phyloP scores from a whole-genome alignment of 2,888 invertebrate species.

The Pimpla rufipes region DNA sequence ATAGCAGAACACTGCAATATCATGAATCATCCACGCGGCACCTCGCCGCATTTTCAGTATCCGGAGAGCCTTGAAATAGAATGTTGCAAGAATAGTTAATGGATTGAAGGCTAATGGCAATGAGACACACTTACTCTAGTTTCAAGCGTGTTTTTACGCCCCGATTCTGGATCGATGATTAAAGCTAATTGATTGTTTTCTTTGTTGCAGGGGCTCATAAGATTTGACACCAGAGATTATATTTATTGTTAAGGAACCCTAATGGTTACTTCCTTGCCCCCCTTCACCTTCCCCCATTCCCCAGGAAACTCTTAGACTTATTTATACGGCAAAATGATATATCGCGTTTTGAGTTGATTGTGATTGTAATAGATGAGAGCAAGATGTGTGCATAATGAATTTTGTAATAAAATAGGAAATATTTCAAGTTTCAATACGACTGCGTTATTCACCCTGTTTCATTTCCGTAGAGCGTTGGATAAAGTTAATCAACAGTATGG shows the following conservation, averaged over 20 bases:
- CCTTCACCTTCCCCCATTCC: slow-evolving; percentile 31
- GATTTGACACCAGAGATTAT: slow-evolving; percentile 62
- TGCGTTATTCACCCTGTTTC: slow-evolving; percentile 28
- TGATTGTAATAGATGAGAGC: slow-evolving; percentile 72
- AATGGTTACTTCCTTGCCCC: slow-evolving; percentile 72
- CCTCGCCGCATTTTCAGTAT: not conserved
- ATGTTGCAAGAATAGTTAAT: not conserved
- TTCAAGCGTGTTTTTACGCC: too few relatives aligned
- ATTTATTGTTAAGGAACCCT: slow-evolving; percentile 74
- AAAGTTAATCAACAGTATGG: not conserved
- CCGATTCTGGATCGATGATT: too few relatives aligned
- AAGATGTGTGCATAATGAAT: slow-evolving; percentile 75
- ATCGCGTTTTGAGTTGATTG: slow-evolving; percentile 74
- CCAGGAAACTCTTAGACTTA: slow-evolving; percentile 70
- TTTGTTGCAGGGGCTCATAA: slow-evolving; percentile 82
- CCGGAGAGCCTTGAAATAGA: too few relatives aligned
- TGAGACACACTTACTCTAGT: too few relatives aligned
- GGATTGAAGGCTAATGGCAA: not conserved
- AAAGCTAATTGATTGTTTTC: slow-evolving; percentile 36
- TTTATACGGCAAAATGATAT: slow-evolving; percentile 78
- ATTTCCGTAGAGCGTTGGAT: too few relatives aligned
- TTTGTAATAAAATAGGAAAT: slow-evolving; percentile 74
- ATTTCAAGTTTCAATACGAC: slow-evolving; percentile 49
- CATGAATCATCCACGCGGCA: not conserved
- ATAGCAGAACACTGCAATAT: not conserved